Evolutionary conservation across 1,140 invertebrate species (phyloP).

Genomic region (Cyclina sinensis): DNA sequence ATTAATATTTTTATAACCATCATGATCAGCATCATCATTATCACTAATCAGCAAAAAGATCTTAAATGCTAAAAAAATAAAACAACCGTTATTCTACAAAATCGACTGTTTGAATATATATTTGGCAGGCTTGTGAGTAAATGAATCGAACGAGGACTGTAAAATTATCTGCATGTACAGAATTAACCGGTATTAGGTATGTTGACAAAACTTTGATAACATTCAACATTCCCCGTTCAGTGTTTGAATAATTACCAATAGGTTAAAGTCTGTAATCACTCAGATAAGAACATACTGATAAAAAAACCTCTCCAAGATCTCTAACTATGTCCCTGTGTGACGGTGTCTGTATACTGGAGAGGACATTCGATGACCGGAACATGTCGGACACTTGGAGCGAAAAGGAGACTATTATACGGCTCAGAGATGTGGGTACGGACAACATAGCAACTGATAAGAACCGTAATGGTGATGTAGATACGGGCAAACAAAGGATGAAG

Average conservation of each 20-base stretch:
- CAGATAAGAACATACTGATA: conserved; percentile 5
- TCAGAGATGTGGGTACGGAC: conserved; percentile 47
- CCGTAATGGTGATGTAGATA: background rate
- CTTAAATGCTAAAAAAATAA: too few relatives aligned
- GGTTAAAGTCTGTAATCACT: background rate
- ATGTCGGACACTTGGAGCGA: background rate
- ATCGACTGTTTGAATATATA: too few relatives aligned
- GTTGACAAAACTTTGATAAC: conserved; percentile 25
- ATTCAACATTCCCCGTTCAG: background rate
- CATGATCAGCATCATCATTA: too few relatives aligned
- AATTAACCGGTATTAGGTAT: background rate
- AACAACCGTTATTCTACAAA: too few relatives aligned
- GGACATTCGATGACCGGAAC: background rate
- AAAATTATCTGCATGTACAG: conserved; percentile 6
- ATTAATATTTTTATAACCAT: too few relatives aligned
- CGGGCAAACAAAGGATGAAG: conserved; percentile 17
- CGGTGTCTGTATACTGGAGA: conserved; percentile 7
- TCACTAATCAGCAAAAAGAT: too few relatives aligned
- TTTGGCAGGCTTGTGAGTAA: too few relatives aligned
- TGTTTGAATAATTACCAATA: conserved; percentile 38
- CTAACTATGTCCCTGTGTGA: background rate
- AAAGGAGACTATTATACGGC: conserved; percentile 36
- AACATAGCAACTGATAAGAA: conserved; percentile 56
- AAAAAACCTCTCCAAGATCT: background rate
- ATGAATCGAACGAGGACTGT: too few relatives aligned